Percentiles rank a stretch among this genome's conserved stretches.
These are phyloP conservation scores for Sciurus carolinensis DNA, from an alignment of 2,797 vertebrate species.

Conservation along the genomic window DNA sequence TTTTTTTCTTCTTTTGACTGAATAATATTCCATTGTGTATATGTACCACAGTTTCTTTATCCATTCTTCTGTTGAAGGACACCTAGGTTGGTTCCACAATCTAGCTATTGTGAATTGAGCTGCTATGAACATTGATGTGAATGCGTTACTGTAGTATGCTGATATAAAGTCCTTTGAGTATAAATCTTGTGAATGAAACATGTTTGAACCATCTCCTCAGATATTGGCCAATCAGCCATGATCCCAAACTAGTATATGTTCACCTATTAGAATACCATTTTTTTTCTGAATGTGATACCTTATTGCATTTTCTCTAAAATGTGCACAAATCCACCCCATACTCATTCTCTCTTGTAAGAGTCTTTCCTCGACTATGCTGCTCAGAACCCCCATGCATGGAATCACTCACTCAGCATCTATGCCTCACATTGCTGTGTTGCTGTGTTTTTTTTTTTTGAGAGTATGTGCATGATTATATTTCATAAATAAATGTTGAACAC, in stretches of 20 bases:
- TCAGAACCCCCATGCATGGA: too few relatives aligned
- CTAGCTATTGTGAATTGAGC: too few relatives aligned
- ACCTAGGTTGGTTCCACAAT: too few relatives aligned
- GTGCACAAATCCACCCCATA: not conserved
- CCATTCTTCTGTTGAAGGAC: too few relatives aligned
- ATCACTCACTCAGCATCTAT: too few relatives aligned
- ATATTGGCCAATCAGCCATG: not conserved
- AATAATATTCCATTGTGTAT: too few relatives aligned
- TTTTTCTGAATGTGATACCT: not conserved
- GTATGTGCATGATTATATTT: not conserved
- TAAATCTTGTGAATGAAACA: not conserved
- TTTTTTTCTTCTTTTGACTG: too few relatives aligned
- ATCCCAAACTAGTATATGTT: not conserved
- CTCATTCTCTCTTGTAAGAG: not conserved
- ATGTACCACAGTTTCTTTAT: too few relatives aligned
- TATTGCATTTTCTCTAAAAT: not conserved
- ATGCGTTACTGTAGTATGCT: too few relatives aligned
- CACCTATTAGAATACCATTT: not conserved
- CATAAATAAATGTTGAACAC: not conserved
- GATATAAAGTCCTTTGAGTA: too few relatives aligned
- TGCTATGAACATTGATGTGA: too few relatives aligned
- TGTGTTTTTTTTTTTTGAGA: not conserved
- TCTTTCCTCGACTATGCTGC: not conserved
- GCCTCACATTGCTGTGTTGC: not conserved
- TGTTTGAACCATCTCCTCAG: not conserved